Evolutionary conservation across 1,140 invertebrate species (phyloP).

Genomic region (Drosophila yakuba): DNA sequence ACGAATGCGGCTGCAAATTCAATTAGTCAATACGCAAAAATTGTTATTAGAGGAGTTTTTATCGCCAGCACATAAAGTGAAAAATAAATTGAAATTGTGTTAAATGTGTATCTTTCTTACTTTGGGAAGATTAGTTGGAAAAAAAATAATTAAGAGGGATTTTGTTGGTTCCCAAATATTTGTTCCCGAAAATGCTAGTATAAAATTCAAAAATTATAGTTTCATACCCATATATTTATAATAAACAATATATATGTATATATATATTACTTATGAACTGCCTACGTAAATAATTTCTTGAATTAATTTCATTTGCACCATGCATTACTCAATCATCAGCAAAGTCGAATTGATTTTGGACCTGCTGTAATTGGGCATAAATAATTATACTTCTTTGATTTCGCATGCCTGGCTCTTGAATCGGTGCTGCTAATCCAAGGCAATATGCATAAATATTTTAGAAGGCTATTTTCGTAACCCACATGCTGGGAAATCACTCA

Average conservation of each 20-base stretch:
- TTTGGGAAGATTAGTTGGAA: not conserved
- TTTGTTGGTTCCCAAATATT: not conserved
- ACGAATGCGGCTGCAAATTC: constrained; percentile 32
- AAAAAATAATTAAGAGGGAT: not conserved
- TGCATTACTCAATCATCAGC: too few relatives aligned
- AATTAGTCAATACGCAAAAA: constrained; percentile 54
- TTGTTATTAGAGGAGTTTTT: constrained; percentile 63
- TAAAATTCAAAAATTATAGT: too few relatives aligned
- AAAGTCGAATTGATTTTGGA: not conserved
- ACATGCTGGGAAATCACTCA: constrained; percentile 64
- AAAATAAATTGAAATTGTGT: constrained; percentile 55
- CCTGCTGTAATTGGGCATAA: not conserved
- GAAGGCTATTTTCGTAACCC: constrained; percentile 5
- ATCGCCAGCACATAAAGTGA: constrained; percentile 21
- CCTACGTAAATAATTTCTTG: too few relatives aligned
- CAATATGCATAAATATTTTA: constrained; percentile 6
- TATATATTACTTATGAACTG: too few relatives aligned
- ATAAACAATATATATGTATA: too few relatives aligned
- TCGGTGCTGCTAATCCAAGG: constrained; percentile 1
- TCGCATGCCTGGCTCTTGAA: not conserved
- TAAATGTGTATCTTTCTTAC: constrained; percentile 16
- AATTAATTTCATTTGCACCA: too few relatives aligned
- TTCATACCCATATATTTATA: too few relatives aligned
- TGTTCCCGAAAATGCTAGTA: not conserved
- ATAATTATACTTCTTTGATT: not conserved